phyloP scores from a whole-genome alignment of 2,888 invertebrate species.

The Gnatocerus cornutus region DNA sequence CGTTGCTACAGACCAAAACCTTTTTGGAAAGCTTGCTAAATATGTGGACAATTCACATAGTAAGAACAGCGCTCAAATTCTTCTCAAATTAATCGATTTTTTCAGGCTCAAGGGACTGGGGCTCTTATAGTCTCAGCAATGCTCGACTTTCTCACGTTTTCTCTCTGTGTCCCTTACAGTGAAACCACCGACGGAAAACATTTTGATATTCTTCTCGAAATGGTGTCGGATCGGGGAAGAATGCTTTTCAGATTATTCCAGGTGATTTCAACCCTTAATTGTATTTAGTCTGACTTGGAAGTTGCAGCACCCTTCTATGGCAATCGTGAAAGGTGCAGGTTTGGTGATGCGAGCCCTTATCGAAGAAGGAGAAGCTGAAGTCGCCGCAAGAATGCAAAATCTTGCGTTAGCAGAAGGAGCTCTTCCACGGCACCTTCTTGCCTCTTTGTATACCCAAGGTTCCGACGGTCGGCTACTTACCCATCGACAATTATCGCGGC shows the following conservation, averaged over 20 bases:
- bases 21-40: conserved; percentile 95
- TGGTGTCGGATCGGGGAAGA: conserved; percentile 94
- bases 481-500: conserved; percentile 92
- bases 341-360: conserved; percentile 97
- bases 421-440: conserved; percentile 91
- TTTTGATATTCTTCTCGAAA: conserved; percentile 93
- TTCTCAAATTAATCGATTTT: neutral
- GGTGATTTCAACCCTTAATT: too few species aligned
- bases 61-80: conserved; percentile 75
- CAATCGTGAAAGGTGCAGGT: conserved; percentile 98
- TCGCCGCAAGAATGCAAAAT: conserved; percentile 95
- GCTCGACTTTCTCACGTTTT: conserved; percentile 98
- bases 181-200: conserved; percentile 98
- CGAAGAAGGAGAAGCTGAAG: conserved; percentile 95
- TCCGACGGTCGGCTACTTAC: conserved; percentile 88
- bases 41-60: conserved; percentile 96
- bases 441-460: conserved; percentile 89
- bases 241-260: conserved; percentile 94
- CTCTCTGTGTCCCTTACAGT: conserved; percentile 98
- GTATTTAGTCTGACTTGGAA: neutral
- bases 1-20: conserved; percentile 90
- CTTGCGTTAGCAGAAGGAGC: conserved; percentile 97
- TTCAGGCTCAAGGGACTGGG: conserved; percentile 91
- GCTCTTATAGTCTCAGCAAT: conserved; percentile 97
- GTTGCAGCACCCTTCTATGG: conserved; percentile 93